Conservation (phyloP, 2,113 vertebrate species). For the Pelusios castaneus region DNA sequence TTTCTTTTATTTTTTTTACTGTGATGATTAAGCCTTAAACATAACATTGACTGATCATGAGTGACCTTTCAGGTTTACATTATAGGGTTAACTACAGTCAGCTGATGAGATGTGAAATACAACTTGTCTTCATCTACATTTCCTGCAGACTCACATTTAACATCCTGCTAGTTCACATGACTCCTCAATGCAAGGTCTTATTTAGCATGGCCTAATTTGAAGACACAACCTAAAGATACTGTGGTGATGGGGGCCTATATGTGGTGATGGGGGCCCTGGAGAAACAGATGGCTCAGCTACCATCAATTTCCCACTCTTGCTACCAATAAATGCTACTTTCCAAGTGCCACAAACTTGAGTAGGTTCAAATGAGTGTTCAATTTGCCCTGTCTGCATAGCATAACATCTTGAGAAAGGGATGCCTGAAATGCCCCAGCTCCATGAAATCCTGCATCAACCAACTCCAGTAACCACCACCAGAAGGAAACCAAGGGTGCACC, state of each 20-base stretch:
- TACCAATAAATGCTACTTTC: neutral
- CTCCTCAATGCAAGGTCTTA: neutral
- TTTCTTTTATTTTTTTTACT: neutral
- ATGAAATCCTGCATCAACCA: neutral
- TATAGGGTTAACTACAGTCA: neutral
- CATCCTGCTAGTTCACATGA: neutral
- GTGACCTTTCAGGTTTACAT: neutral
- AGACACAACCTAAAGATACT: neutral
- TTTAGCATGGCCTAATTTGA: neutral
- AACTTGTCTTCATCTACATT: neutral
- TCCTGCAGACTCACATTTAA: neutral
- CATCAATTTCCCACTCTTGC: neutral
- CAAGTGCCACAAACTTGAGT: neutral
- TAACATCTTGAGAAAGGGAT: neutral
- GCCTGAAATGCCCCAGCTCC: neutral
- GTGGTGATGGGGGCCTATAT: neutral
- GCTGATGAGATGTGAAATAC: neutral
- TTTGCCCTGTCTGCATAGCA: neutral
- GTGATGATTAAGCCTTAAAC: neutral
- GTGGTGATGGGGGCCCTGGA: neutral
- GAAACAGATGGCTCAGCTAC: neutral
- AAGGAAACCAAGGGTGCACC: conserved; percentile 40
- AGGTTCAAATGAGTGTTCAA: neutral
- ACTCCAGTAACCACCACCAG: neutral
- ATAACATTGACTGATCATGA: neutral